These are phyloP conservation scores for Palythoa caribaeorum DNA, from an alignment of 92 coral and sea anemone genomes.

Conservation along the genomic window DNA sequence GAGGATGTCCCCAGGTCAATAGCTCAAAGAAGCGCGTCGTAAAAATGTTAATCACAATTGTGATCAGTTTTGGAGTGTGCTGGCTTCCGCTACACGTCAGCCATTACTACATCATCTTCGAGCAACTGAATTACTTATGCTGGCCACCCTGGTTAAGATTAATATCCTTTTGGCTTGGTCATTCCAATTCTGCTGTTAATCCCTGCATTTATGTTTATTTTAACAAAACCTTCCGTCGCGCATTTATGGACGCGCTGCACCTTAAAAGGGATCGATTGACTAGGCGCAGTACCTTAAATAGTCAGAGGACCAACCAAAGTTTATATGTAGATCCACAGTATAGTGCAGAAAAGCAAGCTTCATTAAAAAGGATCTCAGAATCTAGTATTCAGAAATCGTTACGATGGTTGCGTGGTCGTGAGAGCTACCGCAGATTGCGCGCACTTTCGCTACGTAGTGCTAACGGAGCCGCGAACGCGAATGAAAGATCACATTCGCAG, in stretches of 20 bases:
- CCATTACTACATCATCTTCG: constrained; percentile 89
- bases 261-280: constrained; percentile 9
- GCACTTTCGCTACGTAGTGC: neutral
- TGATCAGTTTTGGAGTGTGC: constrained; percentile 75
- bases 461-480: neutral
- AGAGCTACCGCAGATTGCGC: constrained; percentile 10
- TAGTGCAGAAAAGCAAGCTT: neutral
- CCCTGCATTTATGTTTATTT: constrained; percentile 81
- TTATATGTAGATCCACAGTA: neutral
- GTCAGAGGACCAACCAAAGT: neutral
- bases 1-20: constrained; percentile 68
- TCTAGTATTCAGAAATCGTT: neutral
- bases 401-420: constrained; percentile 21
- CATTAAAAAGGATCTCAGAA: neutral
- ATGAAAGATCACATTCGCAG: neutral
- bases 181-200: constrained; percentile 88
- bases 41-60: constrained; percentile 80
- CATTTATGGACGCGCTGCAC: constrained; percentile 82
- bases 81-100: constrained; percentile 87
- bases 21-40: constrained; percentile 85
- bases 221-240: constrained; percentile 87
- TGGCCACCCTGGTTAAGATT: constrained; percentile 56
- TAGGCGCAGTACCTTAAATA: neutral
- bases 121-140: constrained; percentile 66
- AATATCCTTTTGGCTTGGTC: constrained; percentile 86